phyloP scores from a whole-genome alignment of 37 sponge, comb jelly and placozoan species.

The Chondrosia reniformis region DNA sequence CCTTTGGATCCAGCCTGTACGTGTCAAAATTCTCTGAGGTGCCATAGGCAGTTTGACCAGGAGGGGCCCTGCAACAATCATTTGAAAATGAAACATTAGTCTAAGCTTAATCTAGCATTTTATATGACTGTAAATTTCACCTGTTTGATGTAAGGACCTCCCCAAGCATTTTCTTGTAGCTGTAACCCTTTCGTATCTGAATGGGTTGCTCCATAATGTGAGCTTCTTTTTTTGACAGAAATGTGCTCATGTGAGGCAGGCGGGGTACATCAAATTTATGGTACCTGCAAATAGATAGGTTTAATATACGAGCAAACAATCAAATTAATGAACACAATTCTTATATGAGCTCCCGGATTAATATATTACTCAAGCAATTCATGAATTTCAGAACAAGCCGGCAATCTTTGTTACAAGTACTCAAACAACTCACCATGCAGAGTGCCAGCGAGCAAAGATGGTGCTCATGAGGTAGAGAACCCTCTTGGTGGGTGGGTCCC shows the following conservation, averaged over 20 bases:
- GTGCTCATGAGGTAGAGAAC: conserved; percentile 29
- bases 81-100: not conserved
- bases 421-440: conserved; percentile 31
- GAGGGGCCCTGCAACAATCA: not conserved
- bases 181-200: conserved; percentile 37
- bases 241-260: conserved; percentile 28
- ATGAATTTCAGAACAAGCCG: not conserved
- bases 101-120: not conserved
- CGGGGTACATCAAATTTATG: conserved; percentile 65
- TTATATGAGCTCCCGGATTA: not conserved
- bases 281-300: conserved; percentile 15
- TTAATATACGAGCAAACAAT: not conserved
- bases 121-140: not conserved
- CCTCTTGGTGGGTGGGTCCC: conserved; percentile 36
- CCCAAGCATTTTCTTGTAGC: conserved; percentile 54
- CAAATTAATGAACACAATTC: not conserved
- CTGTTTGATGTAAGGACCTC: conserved; percentile 25
- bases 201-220: conserved; percentile 17
- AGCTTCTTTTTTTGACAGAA: conserved; percentile 9
- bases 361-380: not conserved
- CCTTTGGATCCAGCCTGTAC: conserved; percentile 39
- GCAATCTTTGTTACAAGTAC: not conserved
- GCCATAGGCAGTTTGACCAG: conserved; percentile 10
- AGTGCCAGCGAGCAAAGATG: conserved; percentile 49
- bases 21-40: conserved; percentile 34